Evolutionary conservation across 2,113 vertebrate genomes (phyloP), one percentile per base, ranked within the genome.

Genomic region (Peucedramus taeniatus): DNA sequence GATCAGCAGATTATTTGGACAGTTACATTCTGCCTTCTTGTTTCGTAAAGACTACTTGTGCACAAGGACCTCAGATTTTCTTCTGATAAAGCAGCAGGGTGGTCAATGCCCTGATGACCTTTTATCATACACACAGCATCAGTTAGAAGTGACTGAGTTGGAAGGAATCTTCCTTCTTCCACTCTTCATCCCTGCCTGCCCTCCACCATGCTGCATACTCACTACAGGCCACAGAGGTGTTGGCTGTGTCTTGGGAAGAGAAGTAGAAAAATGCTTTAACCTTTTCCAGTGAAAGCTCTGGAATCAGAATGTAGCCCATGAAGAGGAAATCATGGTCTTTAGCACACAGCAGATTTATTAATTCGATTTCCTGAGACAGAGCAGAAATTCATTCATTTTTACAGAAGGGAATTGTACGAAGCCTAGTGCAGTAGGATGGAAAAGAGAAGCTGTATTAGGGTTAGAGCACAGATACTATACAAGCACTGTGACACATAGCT

Each of bases 331-430:
- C 9, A 13, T 24, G 37, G 22, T 68, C 11, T 57, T 71, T 19
- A 35, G 12, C 28, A 35, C 23, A 42, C 22, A 81, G 35, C 10
- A 82, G 44, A 75, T 75, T 39, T 60, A 71, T 71, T 87, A 5
- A 75, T 70, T 89, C 0, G 0, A 24, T 24, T 87, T 35, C 19
- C 65, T 47, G 10, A 1, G 5, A 79, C 31, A 1, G 2, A 82
- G 49, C 3, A 71, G 56, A 44, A 87, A 40, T 75, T 66, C 3
- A 13, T 37, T 63, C 35, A 14, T 28, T 39, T 40, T 57, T 51
- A 35, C 12, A 68, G 49, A 60, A 84, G 10, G 3, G 13, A 59
- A 5, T 5, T 72, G 16, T 71, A 50, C 42, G 59, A 91, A 63
- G 24, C 23, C 23, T 59, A 10, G 27, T 42, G 5, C 7, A 17